phyloP scores from a whole-genome alignment of 1,140 invertebrate genomes.

The Drosophila cardini region DNA sequence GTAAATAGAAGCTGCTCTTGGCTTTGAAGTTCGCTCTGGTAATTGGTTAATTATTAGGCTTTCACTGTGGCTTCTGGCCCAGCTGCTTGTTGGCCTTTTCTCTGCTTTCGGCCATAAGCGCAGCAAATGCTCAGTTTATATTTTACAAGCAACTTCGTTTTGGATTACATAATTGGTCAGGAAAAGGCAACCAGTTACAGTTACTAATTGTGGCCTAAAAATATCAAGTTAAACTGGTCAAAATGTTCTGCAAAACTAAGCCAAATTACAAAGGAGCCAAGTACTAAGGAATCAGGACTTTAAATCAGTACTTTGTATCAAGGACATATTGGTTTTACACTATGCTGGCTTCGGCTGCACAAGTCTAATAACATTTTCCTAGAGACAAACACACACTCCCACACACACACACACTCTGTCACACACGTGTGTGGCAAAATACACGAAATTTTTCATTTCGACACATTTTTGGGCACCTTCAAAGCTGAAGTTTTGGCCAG shows the following conservation, averaged over 20 bases:
- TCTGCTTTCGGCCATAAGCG: conserved; percentile 24
- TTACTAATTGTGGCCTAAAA: conserved; percentile 26
- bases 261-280: conserved; percentile 8
- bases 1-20: conserved; percentile 18
- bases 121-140: conserved; percentile 4
- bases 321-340: conserved; percentile 15
- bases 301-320: neutral
- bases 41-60: conserved; percentile 53
- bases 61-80: neutral
- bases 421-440: conserved; percentile 12
- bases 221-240: neutral
- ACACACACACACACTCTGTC: neutral
- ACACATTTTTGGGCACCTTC: conserved; percentile 34
- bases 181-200: conserved; percentile 9
- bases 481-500: conserved; percentile 15
- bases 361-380: conserved; percentile 33
- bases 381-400: neutral
- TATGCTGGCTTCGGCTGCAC: conserved; percentile 11
- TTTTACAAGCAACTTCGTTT: conserved; percentile 13
- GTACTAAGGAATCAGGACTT: neutral
- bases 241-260: neutral
- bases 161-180: conserved; percentile 39
- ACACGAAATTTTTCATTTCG: conserved; percentile 42
- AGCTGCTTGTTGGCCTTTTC: neutral
- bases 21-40: conserved; percentile 38